phyloP scores from a whole-genome alignment of 2,797 vertebrate genomes.

The Halcyon badia region DNA sequence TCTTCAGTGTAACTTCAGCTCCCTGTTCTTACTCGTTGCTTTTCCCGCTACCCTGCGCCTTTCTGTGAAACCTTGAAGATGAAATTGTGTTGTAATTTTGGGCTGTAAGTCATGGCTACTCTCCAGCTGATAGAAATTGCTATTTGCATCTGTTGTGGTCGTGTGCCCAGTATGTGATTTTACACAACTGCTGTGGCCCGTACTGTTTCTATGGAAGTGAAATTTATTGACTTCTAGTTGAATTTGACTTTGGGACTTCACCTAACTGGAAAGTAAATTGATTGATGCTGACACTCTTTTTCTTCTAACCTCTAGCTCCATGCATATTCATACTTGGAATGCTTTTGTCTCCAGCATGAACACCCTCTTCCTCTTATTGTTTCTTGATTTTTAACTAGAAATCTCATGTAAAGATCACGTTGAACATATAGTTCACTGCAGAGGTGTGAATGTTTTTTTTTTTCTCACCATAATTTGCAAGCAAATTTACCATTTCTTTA shows the following conservation, averaged over 20 bases:
- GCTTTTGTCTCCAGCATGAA: background rate
- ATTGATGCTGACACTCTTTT: constrained; percentile 8
- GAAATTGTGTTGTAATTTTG: background rate
- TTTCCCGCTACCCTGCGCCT: background rate
- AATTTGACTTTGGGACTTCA: constrained; percentile 49
- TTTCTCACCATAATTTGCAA: background rate
- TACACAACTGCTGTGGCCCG: constrained; percentile 17
- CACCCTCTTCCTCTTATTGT: background rate
- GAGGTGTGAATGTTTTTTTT: background rate
- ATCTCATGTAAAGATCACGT: background rate
- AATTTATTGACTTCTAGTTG: constrained; percentile 35
- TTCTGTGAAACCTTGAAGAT: constrained; percentile 24
- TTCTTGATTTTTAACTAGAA: background rate
- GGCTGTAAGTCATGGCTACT: constrained; percentile 9
- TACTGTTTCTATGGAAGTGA: background rate
- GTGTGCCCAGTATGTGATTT: constrained; percentile 38
- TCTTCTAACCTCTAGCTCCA: background rate
- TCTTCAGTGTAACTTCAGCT: background rate
- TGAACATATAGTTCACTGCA: background rate
- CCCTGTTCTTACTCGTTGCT: background rate
- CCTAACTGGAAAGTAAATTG: constrained; percentile 32
- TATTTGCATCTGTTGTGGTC: constrained; percentile 43
- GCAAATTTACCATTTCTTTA: background rate
- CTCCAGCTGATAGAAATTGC: constrained; percentile 52
- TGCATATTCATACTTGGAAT: background rate